These are phyloP conservation scores for Gorsachius magnificus DNA, from an alignment of 2,797 vertebrate genomes.

Conservation along the genomic window DNA sequence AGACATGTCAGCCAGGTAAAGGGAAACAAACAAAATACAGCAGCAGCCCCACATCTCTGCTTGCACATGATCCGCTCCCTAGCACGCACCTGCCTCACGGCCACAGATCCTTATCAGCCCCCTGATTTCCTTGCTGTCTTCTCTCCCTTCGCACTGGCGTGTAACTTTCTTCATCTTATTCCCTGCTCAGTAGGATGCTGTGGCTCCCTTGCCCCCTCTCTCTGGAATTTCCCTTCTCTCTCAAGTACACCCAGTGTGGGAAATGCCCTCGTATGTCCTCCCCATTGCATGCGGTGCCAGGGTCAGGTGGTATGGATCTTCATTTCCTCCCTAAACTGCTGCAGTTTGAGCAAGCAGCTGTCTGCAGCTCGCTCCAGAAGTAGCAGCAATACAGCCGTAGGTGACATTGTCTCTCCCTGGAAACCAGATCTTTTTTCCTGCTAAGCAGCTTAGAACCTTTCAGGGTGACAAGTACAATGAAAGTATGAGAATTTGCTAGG, in stretches of 20 bases:
- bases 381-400: not conserved
- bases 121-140: not conserved
- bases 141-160: not conserved
- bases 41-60: not conserved
- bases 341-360: not conserved
- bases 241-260: not conserved
- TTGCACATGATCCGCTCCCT: not conserved
- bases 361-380: not conserved
- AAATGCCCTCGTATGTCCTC: not conserved
- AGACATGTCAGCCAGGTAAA: constrained; percentile 16
- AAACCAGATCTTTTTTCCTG: not conserved
- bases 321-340: not conserved
- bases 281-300: not conserved
- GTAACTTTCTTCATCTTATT: not conserved
- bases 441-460: not conserved
- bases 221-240: not conserved
- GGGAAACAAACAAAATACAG: not conserved
- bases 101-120: constrained; percentile 26
- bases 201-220: not conserved
- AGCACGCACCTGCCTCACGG: not conserved
- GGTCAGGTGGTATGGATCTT: not conserved
- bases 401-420: not conserved
- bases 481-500: not conserved
- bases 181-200: not conserved
- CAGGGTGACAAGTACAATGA: not conserved